phyloP scores from a whole-genome alignment of 92 coral and sea anemone species.

The Isaurus tuberculatus region DNA sequence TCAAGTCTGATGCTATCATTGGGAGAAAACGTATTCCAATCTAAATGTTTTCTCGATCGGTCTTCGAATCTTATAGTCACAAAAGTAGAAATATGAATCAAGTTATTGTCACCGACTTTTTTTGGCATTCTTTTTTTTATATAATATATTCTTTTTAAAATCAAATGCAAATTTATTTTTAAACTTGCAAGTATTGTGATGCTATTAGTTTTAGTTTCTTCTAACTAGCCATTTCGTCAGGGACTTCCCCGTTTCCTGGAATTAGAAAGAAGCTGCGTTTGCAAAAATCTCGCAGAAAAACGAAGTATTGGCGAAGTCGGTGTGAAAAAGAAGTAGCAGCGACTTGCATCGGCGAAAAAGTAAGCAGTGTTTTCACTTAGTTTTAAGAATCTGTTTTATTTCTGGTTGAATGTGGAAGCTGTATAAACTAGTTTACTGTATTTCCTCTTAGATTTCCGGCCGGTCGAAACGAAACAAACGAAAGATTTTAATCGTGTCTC shows the following conservation, averaged over 20 bases:
- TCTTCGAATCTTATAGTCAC: too few relatives aligned
- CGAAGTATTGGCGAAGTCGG: neutral
- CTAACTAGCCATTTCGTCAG: conserved; percentile 13
- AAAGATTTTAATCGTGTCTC: too few relatives aligned
- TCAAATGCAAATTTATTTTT: neutral
- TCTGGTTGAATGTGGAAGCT: too few relatives aligned
- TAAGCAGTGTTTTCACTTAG: neutral
- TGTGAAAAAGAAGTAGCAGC: neutral
- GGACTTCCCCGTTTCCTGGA: conserved; percentile 34
- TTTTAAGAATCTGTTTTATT: neutral
- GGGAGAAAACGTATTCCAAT: neutral
- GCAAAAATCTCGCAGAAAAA: neutral
- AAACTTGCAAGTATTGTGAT: neutral
- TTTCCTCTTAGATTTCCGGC: too few relatives aligned
- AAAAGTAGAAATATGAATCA: neutral
- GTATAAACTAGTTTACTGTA: too few relatives aligned
- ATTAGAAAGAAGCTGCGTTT: neutral
- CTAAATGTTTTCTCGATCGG: neutral
- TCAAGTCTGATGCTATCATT: too few relatives aligned
- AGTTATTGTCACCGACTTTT: neutral
- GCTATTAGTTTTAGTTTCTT: neutral
- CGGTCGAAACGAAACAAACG: too few relatives aligned
- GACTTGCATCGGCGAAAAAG: neutral
- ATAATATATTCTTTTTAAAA: neutral
- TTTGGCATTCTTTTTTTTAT: neutral